Evolutionary conservation across 2,113 vertebrate genomes (phyloP).

Genomic region (Corythaixoides concolor): DNA sequence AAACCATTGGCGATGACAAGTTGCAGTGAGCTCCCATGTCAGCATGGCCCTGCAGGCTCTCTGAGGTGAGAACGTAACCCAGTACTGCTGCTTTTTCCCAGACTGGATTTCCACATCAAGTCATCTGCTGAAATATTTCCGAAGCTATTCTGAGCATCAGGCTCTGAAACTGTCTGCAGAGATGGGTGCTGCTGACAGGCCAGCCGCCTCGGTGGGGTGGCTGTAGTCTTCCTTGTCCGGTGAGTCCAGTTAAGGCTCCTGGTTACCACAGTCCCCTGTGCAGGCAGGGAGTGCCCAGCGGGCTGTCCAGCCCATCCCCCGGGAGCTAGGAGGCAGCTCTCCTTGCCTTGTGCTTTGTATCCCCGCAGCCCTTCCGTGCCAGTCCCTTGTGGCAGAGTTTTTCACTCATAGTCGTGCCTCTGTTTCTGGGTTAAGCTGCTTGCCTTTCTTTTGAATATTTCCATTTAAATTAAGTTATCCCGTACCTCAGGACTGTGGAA

Average conservation of each 20-base stretch:
- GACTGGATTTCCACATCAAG: background rate
- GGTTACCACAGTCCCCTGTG: background rate
- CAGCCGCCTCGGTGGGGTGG: background rate
- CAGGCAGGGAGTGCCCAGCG: background rate
- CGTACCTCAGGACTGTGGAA: background rate
- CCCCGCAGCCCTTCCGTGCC: background rate
- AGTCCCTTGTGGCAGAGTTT: background rate
- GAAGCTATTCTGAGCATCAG: background rate
- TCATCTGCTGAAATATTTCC: background rate
- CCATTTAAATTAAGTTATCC: background rate
- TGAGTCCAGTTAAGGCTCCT: background rate
- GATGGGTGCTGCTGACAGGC: background rate
- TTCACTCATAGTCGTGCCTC: background rate
- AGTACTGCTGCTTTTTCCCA: background rate
- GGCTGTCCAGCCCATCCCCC: background rate
- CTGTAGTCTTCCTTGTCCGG: background rate
- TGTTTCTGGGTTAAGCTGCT: background rate
- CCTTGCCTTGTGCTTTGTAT: background rate
- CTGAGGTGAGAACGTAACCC: background rate
- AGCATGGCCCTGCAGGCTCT: background rate
- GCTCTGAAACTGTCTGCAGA: background rate
- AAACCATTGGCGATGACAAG: background rate
- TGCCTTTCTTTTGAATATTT: background rate
- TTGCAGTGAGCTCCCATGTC: background rate
- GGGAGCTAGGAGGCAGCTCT: background rate